phyloP scores from a whole-genome alignment of 2,888 invertebrate genomes.

The Nemotelus pantherinus region DNA sequence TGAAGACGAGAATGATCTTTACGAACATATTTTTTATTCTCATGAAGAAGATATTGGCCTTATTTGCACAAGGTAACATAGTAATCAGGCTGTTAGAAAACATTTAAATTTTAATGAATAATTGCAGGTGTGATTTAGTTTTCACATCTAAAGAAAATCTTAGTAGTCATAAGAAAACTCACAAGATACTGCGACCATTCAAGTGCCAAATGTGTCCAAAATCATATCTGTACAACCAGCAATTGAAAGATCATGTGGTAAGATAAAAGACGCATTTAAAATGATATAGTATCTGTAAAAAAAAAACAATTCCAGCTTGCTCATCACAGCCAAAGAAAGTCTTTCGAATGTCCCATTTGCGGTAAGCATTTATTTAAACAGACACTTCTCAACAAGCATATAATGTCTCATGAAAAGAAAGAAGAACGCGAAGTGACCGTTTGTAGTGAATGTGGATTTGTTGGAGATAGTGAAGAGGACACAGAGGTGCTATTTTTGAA shows the following conservation, averaged over 20 bases:
- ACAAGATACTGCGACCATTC: slow-evolving; percentile 52
- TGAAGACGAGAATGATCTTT: slow-evolving; percentile 59
- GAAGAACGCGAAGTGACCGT: slow-evolving; percentile 48
- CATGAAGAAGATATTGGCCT: slow-evolving; percentile 57
- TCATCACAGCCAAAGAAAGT: slow-evolving; percentile 49
- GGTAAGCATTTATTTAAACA: slow-evolving; percentile 54
- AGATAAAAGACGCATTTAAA: neutral
- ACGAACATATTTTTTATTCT: slow-evolving; percentile 60
- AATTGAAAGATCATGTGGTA: slow-evolving; percentile 47
- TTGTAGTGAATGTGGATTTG: slow-evolving; percentile 58
- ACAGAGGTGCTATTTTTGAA: slow-evolving; percentile 52
- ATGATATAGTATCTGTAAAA: neutral
- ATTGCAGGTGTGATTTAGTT: slow-evolving; percentile 59
- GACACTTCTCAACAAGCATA: slow-evolving; percentile 59
- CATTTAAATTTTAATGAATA: neutral
- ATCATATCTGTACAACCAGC: slow-evolving; percentile 51
- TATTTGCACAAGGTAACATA: slow-evolving; percentile 55
- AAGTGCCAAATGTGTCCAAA: slow-evolving; percentile 54
- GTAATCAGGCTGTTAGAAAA: neutral
- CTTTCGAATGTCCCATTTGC: slow-evolving; percentile 57
- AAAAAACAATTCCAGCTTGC: slow-evolving; percentile 20
- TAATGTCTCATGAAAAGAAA: slow-evolving; percentile 52
- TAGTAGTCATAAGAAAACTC: slow-evolving; percentile 55
- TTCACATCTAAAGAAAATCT: slow-evolving; percentile 53
- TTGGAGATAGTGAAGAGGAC: slow-evolving; percentile 53